Conservation (phyloP, 2,113 vertebrate genomes). For the Lophura nycthemera region DNA sequence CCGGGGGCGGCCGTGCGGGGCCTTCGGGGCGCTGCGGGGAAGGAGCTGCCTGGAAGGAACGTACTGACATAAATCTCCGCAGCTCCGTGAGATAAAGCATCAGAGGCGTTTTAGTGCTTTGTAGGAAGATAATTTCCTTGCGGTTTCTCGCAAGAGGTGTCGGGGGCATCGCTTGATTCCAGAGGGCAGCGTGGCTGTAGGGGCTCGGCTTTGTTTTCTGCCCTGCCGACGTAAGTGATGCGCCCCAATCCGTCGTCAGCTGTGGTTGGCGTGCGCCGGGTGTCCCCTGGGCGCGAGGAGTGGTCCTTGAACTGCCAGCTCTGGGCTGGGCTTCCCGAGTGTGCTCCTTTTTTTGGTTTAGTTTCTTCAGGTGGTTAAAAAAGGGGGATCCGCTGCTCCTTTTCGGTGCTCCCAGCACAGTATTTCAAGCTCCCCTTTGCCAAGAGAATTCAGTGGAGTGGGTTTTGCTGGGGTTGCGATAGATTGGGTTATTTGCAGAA, state of each 20-base stretch:
- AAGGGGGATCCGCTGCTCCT: not conserved
- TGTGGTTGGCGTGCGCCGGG: rapidly evolving
- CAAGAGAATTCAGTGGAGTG: not conserved
- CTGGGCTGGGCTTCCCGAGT: rapidly evolving
- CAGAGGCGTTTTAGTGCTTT: not conserved
- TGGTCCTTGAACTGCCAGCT: rapidly evolving
- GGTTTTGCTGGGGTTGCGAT: conserved; percentile 21
- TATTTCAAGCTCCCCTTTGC: not conserved
- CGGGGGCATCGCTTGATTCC: not conserved
- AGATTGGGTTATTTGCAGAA: conserved; percentile 48
- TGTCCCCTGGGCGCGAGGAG: not conserved
- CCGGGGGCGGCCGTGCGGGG: not conserved
- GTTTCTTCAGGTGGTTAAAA: not conserved
- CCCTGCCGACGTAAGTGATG: not conserved
- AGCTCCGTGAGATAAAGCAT: not conserved
- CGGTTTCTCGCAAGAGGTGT: not conserved
- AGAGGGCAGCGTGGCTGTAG: not conserved
- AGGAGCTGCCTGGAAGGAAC: not conserved
- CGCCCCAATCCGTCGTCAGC: rapidly evolving
- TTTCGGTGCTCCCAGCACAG: not conserved
- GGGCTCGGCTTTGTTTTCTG: not conserved
- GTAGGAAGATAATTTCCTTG: not conserved
- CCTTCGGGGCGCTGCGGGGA: not conserved
- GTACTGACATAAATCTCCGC: not conserved
- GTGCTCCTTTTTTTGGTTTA: not conserved